phyloP scores from a whole-genome alignment of 2,888 invertebrate genomes.

The Xanthorhoe designata region DNA sequence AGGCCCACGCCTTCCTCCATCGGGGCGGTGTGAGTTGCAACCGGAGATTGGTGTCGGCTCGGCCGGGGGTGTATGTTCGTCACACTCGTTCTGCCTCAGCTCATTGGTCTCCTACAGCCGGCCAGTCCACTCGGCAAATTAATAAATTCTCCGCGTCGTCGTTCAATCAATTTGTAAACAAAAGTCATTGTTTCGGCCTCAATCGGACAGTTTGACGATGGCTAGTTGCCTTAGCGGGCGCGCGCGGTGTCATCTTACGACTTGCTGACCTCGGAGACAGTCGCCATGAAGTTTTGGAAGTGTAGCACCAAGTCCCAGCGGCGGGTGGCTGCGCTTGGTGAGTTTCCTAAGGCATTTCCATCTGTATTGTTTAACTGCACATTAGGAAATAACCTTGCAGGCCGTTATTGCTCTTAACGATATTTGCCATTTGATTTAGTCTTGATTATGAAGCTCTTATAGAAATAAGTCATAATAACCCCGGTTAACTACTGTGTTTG shows the following conservation, averaged over 20 bases:
- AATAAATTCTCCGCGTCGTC: conserved; percentile 75
- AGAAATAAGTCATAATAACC: not conserved
- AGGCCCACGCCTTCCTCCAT: conserved; percentile 76
- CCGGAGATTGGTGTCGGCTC: conserved; percentile 59
- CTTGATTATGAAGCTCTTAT: too few relatives aligned
- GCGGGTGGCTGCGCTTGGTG: conserved; percentile 62
- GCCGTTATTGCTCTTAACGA: conserved; percentile 30
- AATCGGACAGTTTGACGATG: conserved; percentile 76
- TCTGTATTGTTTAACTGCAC: conserved; percentile 6
- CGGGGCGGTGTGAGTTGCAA: conserved; percentile 49
- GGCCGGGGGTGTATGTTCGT: conserved; percentile 68
- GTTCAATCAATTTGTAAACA: conserved; percentile 75
- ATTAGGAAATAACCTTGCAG: conserved; percentile 21
- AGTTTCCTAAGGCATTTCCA: conserved; percentile 46
- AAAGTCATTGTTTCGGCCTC: conserved; percentile 81
- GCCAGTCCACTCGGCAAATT: conserved; percentile 72
- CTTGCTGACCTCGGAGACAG: conserved; percentile 52
- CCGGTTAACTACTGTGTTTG: not conserved
- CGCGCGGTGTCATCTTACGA: conserved; percentile 61
- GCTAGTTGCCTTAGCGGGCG: conserved; percentile 71
- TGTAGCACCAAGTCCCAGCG: conserved; percentile 69
- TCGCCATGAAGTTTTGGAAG: conserved; percentile 80
- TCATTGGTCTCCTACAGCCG: conserved; percentile 67
- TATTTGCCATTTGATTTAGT: conserved; percentile 58
- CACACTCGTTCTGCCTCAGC: conserved; percentile 68